Evolutionary conservation across 2,888 invertebrate genomes (phyloP).

Genomic region (Drosophila cracens): DNA sequence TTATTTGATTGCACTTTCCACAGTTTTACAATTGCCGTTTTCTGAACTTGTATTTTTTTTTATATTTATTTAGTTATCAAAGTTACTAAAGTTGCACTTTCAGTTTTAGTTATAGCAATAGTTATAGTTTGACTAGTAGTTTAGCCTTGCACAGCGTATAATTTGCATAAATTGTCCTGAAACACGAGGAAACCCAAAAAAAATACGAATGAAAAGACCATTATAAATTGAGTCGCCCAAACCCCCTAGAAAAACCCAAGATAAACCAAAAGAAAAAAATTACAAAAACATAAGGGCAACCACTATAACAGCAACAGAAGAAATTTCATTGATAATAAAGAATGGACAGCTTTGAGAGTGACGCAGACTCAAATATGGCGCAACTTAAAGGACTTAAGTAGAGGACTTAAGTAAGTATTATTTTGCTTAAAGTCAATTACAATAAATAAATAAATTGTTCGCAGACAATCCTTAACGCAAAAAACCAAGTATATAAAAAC

Average conservation of each 20-base stretch:
- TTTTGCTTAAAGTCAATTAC: neutral
- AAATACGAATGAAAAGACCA: conserved; percentile 4
- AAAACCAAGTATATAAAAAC: neutral
- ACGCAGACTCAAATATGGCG: neutral
- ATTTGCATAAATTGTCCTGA: conserved; percentile 40
- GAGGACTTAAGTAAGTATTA: neutral
- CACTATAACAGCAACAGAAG: neutral
- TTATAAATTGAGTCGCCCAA: neutral
- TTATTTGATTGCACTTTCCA: conserved; percentile 75
- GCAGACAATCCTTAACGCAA: neutral
- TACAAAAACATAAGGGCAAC: neutral
- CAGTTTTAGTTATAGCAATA: conserved; percentile 8
- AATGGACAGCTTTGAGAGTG: neutral
- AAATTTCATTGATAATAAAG: neutral
- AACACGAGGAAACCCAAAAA: conserved; percentile 21
- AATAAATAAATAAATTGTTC: neutral
- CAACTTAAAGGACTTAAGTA: neutral
- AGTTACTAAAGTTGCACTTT: conserved; percentile 45
- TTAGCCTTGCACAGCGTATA: conserved; percentile 22
- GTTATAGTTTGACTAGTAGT: conserved; percentile 8
- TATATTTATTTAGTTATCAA: conserved; percentile 50
- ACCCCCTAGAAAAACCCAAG: neutral
- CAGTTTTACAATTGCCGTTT: conserved; percentile 51
- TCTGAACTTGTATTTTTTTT: conserved; percentile 1
- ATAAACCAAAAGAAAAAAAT: neutral